phyloP scores from a whole-genome alignment of 2,113 vertebrate genomes.

The Apeltes quadracus region DNA sequence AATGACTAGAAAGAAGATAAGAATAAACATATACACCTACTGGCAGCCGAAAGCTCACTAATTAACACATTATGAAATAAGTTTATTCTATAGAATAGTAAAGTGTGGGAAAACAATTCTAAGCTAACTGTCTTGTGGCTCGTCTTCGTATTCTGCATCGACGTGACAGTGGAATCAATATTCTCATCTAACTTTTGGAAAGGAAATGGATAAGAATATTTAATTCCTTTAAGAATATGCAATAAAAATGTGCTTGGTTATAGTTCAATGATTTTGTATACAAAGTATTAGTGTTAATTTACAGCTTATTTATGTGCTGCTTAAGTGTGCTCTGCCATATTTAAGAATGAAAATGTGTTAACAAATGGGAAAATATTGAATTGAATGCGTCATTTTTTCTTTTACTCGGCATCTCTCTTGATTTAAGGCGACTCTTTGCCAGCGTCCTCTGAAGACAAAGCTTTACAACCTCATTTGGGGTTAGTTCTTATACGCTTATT shows the following conservation, averaged over 20 bases:
- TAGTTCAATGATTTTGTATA: neutral
- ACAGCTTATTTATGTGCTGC: neutral
- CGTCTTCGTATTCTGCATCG: neutral
- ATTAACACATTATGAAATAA: neutral
- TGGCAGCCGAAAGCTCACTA: neutral
- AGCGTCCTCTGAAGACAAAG: constrained; percentile 18
- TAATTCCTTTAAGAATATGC: neutral
- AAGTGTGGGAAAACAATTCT: too few relatives aligned
- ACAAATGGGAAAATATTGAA: neutral
- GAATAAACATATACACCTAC: too few relatives aligned
- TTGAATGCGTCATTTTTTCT: neutral
- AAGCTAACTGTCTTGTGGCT: neutral
- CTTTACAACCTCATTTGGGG: constrained; percentile 48
- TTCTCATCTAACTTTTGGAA: neutral
- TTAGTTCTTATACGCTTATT: constrained; percentile 55
- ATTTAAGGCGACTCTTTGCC: constrained; percentile 32
- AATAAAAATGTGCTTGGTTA: neutral
- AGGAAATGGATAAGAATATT: neutral
- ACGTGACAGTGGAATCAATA: neutral
- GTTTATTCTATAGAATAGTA: neutral
- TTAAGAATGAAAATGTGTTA: neutral
- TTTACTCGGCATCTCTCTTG: neutral
- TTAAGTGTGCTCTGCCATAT: neutral
- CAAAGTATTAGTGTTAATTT: neutral
- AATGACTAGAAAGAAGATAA: neutral